These are phyloP conservation scores for Schizopygopsis pylzovi DNA, from an alignment of 2,797 vertebrate genomes.

Conservation along the genomic window DNA sequence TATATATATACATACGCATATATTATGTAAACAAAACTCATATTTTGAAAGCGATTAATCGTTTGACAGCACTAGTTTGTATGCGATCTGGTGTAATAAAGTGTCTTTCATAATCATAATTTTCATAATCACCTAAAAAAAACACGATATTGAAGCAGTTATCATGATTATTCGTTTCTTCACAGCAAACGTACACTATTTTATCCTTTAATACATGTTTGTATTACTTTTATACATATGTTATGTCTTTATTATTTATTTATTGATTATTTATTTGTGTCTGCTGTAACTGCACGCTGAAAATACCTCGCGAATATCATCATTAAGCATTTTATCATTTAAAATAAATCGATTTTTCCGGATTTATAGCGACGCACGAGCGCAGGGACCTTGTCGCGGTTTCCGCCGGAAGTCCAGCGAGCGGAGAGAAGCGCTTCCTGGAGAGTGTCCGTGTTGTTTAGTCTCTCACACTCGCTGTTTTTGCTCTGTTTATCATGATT, in stretches of 20 bases:
- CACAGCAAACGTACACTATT: background rate
- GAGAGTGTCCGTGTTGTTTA: slow-evolving; percentile 46
- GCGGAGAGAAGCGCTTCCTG: slow-evolving; percentile 54
- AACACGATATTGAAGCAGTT: too few species aligned
- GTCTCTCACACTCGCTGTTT: background rate
- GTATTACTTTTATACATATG: background rate
- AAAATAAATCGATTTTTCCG: background rate
- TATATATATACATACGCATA: too few species aligned
- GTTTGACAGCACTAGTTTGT: too few species aligned
- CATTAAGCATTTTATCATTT: background rate
- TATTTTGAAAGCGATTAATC: too few species aligned
- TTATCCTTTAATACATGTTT: background rate
- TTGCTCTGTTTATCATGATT: background rate
- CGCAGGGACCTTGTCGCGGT: background rate
- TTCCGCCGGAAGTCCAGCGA: slow-evolving; percentile 52
- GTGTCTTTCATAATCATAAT: too few species aligned
- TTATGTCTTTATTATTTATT: background rate
- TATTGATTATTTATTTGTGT: background rate
- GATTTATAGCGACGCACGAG: background rate
- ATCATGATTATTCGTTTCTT: too few species aligned
- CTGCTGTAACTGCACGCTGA: background rate
- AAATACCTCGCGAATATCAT: background rate
- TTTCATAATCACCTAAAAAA: too few species aligned
- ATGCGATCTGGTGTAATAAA: too few species aligned
- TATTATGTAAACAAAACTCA: too few species aligned